These are phyloP conservation scores for Terrapene triunguis DNA, from an alignment of 2,113 vertebrate genomes.

Conservation along the genomic window DNA sequence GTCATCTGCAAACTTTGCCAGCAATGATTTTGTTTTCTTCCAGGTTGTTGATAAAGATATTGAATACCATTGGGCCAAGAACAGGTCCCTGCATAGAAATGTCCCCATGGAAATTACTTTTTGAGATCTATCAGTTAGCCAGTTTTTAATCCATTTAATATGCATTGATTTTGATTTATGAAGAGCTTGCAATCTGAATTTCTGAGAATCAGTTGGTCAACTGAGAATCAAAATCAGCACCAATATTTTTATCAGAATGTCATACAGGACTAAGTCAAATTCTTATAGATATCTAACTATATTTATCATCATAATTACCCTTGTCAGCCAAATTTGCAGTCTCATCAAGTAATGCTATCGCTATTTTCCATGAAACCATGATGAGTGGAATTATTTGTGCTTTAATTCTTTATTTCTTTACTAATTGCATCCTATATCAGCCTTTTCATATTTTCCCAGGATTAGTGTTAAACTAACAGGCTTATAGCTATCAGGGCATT, in stretches of 20 bases:
- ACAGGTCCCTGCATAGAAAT: slow-evolving; percentile 17
- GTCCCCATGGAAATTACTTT: neutral
- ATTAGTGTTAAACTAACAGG: neutral
- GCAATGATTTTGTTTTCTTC: neutral
- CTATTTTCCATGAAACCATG: neutral
- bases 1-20: neutral
- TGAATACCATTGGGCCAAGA: neutral
- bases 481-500: neutral
- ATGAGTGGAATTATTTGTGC: neutral
- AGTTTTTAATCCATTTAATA: slow-evolving; percentile 9
- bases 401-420: neutral
- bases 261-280: neutral
- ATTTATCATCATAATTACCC: neutral
- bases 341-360: neutral
- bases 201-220: neutral
- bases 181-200: neutral
- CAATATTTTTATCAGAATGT: neutral
- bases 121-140: neutral
- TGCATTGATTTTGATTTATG: neutral
- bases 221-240: neutral
- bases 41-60: neutral
- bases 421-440: neutral
- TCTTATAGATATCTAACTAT: neutral
- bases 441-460: neutral
- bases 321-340: neutral